Evolutionary conservation across 2,113 vertebrate species (phyloP).

Genomic region (Gorsachius goisagi): DNA sequence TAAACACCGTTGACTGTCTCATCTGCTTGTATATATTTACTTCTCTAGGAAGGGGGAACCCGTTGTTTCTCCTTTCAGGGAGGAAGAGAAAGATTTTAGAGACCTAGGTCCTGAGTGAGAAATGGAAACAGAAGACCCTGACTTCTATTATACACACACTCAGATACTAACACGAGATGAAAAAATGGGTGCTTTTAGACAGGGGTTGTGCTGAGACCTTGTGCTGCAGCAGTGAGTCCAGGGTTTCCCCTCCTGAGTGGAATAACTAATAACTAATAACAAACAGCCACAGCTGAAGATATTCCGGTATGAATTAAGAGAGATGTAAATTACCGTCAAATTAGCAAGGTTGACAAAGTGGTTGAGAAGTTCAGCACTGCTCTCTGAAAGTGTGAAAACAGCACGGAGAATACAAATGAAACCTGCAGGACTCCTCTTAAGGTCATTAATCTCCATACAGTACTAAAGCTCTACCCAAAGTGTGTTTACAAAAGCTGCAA

Average conservation of each 20-base stretch:
- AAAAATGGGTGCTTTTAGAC: neutral
- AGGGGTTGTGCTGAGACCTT: neutral
- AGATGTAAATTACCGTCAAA: constrained; percentile 57
- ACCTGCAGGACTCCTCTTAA: constrained; percentile 9
- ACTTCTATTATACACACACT: neutral
- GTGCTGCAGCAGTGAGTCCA: neutral
- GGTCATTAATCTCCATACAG: constrained; percentile 40
- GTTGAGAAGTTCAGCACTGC: constrained; percentile 42
- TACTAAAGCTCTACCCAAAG: neutral
- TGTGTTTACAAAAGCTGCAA: neutral
- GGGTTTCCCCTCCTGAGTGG: neutral
- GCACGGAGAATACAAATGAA: neutral
- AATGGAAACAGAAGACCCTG: neutral
- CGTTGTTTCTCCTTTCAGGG: neutral
- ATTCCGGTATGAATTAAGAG: constrained; percentile 22
- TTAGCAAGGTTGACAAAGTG: constrained; percentile 41
- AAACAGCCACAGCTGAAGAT: constrained; percentile 4
- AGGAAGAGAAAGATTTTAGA: neutral
- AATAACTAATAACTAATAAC: neutral
- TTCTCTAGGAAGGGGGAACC: neutral
- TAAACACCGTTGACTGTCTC: neutral
- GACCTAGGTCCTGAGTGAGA: neutral
- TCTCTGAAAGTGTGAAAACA: constrained; percentile 33
- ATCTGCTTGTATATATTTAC: neutral
- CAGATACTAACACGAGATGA: neutral